Base-by-base conservation (phyloP, 1,140 invertebrate species). In the Nasonia vitripennis region DNA sequence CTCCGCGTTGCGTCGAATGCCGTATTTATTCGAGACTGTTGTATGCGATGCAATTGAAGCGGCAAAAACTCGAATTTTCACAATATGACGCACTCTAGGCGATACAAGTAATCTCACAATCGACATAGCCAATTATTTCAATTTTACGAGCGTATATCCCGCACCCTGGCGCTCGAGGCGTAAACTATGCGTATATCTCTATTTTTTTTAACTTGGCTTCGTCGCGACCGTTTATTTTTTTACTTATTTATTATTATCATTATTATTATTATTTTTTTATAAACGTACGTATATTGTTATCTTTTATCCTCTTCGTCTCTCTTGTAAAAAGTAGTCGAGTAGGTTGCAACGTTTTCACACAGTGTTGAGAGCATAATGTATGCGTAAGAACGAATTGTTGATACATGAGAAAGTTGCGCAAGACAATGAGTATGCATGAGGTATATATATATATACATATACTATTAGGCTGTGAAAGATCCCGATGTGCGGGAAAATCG, bases 381-480 rank as follows among this genome's bases (percentile, higher is more conserved):
- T 75, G 74, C 9, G 0, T 34, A 75, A 10, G 5, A 41, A 7
- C 7, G 34, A 41, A 37, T 17, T 75, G 12, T 75, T n/a, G 6
- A 75, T 41, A 41, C 11, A 2, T 10, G 34, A 75, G 31, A 75
- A 41, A 45, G 12, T 41, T 75, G 14, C 7, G 20, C 12, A 11
- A 11, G 37, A n/a, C 2, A n/a, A 41, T n/a, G 31, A 11, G 20
- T 17, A 45, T 9, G 37, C 20, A n/a, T 78, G 20, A 55, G 20
- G 4, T 41, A 41, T 55, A 6, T 78, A n/a, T 55, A 75, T 27
- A 27, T 27, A 27, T 27, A 27, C 1, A 6, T 78, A n/a, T 55
- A 75, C 17, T 80, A 85, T 85, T 81, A 85, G 84, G 84, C 84
- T 85, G 84, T 85, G 84, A 85, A 75, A 85, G 71, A 27, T 75